A percentile compares a stretch with the other conserved stretches of the same genome.
These are phyloP conservation scores for Passer domesticus DNA, from an alignment of 2,113 vertebrate genomes.

Conservation along the genomic window DNA sequence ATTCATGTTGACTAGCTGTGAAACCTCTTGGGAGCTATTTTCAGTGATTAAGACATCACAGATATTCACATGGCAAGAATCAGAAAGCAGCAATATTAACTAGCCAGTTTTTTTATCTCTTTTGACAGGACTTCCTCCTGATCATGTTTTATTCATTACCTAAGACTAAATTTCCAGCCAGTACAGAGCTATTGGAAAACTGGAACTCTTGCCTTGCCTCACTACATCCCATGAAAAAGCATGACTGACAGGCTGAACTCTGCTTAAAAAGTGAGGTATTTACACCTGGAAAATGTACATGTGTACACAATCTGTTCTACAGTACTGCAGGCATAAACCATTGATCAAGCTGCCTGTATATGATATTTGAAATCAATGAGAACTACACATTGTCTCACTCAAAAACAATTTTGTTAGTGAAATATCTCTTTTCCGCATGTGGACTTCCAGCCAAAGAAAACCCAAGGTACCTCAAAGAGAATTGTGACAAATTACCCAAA, in stretches of 20 bases:
- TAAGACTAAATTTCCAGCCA: background rate
- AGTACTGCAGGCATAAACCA: background rate
- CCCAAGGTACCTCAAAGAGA: background rate
- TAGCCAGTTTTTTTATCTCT: background rate
- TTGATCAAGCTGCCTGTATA: background rate
- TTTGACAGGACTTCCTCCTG: background rate
- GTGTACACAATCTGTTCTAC: background rate
- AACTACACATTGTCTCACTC: background rate
- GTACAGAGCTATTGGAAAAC: background rate
- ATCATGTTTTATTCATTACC: background rate
- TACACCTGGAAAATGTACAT: background rate
- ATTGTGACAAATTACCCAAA: background rate
- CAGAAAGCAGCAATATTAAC: background rate
- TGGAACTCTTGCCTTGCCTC: background rate
- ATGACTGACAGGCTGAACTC: background rate
- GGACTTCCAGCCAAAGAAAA: background rate
- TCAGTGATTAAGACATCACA: background rate
- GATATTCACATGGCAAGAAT: background rate
- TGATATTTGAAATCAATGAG: background rate
- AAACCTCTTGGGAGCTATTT: background rate
- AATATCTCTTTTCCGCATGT: background rate
- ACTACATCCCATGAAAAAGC: background rate
- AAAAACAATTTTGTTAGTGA: background rate
- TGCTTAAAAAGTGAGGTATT: background rate
- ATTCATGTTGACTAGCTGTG: background rate